Percentiles rank a stretch among this genome's conserved stretches.
Conservation (phyloP, 2,888 invertebrate species). For the Chloroclysta siterata region DNA sequence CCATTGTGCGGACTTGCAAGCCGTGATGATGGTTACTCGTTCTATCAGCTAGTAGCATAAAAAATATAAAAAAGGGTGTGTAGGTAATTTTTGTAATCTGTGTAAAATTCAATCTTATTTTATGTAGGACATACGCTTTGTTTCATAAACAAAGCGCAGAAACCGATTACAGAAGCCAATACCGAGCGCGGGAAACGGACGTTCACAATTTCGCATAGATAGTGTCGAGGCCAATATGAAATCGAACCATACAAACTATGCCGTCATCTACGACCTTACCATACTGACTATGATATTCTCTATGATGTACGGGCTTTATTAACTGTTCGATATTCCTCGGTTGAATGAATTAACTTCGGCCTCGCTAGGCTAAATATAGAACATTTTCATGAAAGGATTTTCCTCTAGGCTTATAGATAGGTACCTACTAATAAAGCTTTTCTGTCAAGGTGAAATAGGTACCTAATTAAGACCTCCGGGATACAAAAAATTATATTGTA, state of each 20-base stretch:
- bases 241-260: constrained; percentile 15
- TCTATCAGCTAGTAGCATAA: no score
- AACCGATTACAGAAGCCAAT: constrained; percentile 18
- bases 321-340: constrained; percentile 11
- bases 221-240: constrained; percentile 49
- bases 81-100: no score
- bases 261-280: not conserved
- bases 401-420: not conserved
- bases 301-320: not conserved
- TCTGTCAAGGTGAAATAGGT: not conserved
- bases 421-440: no score
- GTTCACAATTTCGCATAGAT: constrained; percentile 40
- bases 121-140: no score
- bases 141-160: constrained; percentile 1
- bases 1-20: no score
- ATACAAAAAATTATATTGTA: no score
- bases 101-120: no score
- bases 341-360: constrained; percentile 13
- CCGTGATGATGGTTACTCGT: no score
- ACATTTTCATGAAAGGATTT: constrained; percentile 16
- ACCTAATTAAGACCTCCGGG: not conserved
- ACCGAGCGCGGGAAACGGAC: constrained; percentile 54
- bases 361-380: constrained; percentile 15
- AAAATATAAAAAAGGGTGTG: no score
- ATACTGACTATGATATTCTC: not conserved